A percentile compares a stretch with the other conserved stretches of the same genome.
Evolutionary conservation across 2,797 vertebrate genomes (phyloP).

Genomic region (Acanthopagrus latus): DNA sequence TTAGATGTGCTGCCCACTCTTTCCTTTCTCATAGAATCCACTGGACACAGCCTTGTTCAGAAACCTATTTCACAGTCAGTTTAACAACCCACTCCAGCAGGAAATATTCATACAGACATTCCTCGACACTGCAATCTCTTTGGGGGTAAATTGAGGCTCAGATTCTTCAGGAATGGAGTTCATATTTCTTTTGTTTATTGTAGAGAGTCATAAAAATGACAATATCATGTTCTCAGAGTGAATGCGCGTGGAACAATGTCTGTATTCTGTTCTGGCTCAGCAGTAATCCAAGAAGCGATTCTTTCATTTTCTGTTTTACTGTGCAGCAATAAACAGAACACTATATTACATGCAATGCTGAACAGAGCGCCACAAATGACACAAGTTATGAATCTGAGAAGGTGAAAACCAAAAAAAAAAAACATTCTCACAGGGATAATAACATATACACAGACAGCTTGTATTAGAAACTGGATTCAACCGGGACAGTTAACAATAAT

Average conservation of each 20-base stretch:
- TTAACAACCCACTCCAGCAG: conserved; percentile 64
- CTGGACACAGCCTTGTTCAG: conserved; percentile 40
- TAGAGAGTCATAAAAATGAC: conserved; percentile 71
- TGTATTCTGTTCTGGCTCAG: conserved; percentile 62
- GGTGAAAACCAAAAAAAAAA: conserved; percentile 27
- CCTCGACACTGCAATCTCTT: conserved; percentile 51
- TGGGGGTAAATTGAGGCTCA: conserved; percentile 59
- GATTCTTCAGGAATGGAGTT: conserved; percentile 64
- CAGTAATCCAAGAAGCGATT: conserved; percentile 62
- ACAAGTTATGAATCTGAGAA: conserved; percentile 63
- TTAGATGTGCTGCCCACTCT: conserved; percentile 50
- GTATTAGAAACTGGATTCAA: conserved; percentile 28
- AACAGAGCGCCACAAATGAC: conserved; percentile 48
- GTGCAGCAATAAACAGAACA: conserved; percentile 56
- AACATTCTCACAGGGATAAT: conserved; percentile 31
- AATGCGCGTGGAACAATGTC: conserved; percentile 57
- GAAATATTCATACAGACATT: conserved; percentile 64
- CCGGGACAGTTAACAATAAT: conserved; percentile 35
- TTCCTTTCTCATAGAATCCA: conserved; percentile 26
- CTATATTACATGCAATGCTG: conserved; percentile 65
- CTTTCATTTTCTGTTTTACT: conserved; percentile 68
- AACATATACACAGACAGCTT: conserved; percentile 23
- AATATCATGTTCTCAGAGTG: conserved; percentile 64
- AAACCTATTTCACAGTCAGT: conserved; percentile 78
- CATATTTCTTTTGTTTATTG: conserved; percentile 78